Evolutionary conservation across 2,797 vertebrate species (phyloP).

Genomic region (Salarias fasciatus): DNA sequence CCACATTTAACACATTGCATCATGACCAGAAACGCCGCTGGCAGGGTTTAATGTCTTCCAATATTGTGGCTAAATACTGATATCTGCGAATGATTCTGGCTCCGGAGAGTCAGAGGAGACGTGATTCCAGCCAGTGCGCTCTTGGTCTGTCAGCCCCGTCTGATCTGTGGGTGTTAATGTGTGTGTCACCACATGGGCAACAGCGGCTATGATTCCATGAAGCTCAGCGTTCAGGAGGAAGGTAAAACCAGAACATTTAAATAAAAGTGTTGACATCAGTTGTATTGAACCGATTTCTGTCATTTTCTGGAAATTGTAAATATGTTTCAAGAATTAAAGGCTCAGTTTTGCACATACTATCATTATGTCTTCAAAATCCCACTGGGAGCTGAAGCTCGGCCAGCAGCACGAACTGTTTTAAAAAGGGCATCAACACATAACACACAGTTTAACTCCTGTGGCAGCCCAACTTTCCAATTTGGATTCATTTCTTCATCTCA

Average conservation of each 20-base stretch:
- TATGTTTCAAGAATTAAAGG: conserved; percentile 17
- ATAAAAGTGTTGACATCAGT: conserved; percentile 1
- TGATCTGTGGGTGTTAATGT: conserved; percentile 21
- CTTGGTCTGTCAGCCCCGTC: conserved; percentile 9
- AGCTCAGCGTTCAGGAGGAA: neutral
- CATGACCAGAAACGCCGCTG: conserved; percentile 9
- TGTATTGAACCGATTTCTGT: neutral
- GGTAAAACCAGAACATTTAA: conserved; percentile 4
- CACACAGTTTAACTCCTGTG: conserved; percentile 45
- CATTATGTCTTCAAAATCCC: conserved; percentile 20
- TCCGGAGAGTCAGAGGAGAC: conserved; percentile 26
- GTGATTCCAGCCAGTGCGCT: conserved; percentile 4
- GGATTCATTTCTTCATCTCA: conserved; percentile 44
- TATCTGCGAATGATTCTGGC: conserved; percentile 22
- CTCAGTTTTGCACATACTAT: conserved; percentile 14
- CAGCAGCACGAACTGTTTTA: conserved; percentile 32
- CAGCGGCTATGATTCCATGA: conserved; percentile 33
- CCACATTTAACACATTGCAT: conserved; percentile 30
- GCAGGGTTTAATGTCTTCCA: conserved; percentile 32
- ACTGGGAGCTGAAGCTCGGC: conserved; percentile 31
- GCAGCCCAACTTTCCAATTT: conserved; percentile 68
- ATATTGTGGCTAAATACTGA: conserved; percentile 34
- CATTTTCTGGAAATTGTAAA: conserved; percentile 22
- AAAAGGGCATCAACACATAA: conserved; percentile 38
- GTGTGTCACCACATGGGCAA: conserved; percentile 1